Conservation (phyloP, 1,140 invertebrate species). For the Penaeus chinensis region DNA sequence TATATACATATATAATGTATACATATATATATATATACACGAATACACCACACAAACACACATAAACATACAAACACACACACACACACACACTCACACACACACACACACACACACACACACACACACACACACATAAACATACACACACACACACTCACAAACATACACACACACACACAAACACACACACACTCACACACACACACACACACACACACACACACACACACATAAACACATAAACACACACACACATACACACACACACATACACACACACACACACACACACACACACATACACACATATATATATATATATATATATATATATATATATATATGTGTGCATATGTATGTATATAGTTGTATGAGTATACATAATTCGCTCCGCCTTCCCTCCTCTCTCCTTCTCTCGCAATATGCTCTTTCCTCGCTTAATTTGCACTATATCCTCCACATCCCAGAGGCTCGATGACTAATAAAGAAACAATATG, state of each 20-base stretch:
- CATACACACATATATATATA: not conserved
- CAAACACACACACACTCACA: too few relatives aligned
- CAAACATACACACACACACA: not conserved
- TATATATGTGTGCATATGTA: not conserved
- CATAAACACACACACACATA: not conserved
- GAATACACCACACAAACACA: not conserved
- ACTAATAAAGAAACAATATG: too few relatives aligned
- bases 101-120: not conserved
- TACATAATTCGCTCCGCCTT: not conserved
- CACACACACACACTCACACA: too few relatives aligned
- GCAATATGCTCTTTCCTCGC: not conserved
- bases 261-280: not conserved
- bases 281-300: not conserved
- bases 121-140: not conserved
- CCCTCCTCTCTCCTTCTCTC: not conserved
- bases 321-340: constrained; percentile 7
- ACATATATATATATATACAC: not conserved
- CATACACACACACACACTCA: constrained; percentile 8
- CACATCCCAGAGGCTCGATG: too few relatives aligned
- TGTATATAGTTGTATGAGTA: constrained; percentile 1
- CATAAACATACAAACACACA: too few relatives aligned
- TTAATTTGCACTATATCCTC: not conserved
- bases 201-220: too few relatives aligned
- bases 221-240: too few relatives aligned
- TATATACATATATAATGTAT: not conserved